Percentiles rank a stretch among this genome's conserved stretches.
Conservation (phyloP, 2,888 invertebrate genomes). For the Aelia acuminata region DNA sequence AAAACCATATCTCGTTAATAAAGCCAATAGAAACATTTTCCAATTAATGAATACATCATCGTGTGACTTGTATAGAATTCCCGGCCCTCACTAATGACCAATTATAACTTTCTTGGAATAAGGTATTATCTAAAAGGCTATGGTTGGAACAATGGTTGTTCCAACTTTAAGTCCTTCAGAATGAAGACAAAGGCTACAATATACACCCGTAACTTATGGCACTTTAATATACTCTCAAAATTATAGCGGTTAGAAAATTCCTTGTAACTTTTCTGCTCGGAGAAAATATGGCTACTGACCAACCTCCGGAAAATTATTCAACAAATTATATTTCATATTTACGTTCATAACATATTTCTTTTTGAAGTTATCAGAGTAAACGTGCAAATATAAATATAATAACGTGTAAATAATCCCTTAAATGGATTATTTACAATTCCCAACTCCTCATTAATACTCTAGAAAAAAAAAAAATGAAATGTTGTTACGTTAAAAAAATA, state of each 20-base stretch:
- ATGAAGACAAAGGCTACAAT: neutral
- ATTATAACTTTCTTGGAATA: conserved; percentile 14
- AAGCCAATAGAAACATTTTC: neutral
- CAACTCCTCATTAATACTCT: too few relatives aligned
- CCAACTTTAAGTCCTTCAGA: neutral
- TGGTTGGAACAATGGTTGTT: neutral
- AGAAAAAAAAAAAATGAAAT: too few relatives aligned
- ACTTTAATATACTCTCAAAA: neutral
- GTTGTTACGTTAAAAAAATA: too few relatives aligned
- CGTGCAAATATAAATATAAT: too few relatives aligned
- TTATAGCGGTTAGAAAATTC: neutral
- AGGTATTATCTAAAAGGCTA: neutral
- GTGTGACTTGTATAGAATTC: neutral
- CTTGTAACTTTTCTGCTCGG: neutral
- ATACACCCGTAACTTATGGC: neutral
- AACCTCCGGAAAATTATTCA: too few relatives aligned
- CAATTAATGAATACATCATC: neutral
- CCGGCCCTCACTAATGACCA: neutral
- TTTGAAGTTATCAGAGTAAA: too few relatives aligned
- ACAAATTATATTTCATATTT: too few relatives aligned
- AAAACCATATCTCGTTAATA: neutral
- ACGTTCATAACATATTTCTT: too few relatives aligned
- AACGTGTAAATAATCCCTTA: too few relatives aligned
- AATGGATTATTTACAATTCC: too few relatives aligned
- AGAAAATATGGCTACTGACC: neutral